Percentiles rank a stretch among this genome's conserved stretches.
Conservation (phyloP, 2,888 invertebrate species). For the Synergus laeviventris region DNA sequence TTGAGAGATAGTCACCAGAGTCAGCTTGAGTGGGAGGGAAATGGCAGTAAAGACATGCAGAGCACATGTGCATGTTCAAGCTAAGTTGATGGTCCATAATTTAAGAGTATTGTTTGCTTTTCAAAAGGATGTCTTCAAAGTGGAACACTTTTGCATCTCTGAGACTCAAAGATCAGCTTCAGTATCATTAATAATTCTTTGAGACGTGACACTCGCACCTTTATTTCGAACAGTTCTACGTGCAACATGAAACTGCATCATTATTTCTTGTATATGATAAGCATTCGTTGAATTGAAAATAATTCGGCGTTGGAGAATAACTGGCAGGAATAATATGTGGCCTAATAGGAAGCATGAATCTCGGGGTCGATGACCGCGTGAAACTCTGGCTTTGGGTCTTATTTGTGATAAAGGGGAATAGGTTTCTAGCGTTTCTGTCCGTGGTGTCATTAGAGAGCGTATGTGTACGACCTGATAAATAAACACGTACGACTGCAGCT, state of each 20-base stretch:
- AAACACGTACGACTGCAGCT: conserved; percentile 38
- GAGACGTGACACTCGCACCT: too few relatives aligned
- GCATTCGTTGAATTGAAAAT: too few relatives aligned
- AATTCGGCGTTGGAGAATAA: too few relatives aligned
- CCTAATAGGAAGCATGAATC: conserved; percentile 15
- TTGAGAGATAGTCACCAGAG: conserved; percentile 40
- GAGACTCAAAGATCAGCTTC: too few relatives aligned
- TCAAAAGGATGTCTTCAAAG: too few relatives aligned
- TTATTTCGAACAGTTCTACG: too few relatives aligned
- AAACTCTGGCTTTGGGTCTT: conserved; percentile 19
- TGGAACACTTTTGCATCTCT: too few relatives aligned
- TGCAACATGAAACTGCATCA: too few relatives aligned
- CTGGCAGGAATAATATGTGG: background rate
- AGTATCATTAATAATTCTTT: too few relatives aligned
- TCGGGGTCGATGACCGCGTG: background rate
- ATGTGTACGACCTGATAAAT: conserved; percentile 39
- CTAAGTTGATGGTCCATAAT: conserved; percentile 36
- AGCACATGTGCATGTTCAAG: conserved; percentile 32
- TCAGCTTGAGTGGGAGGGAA: background rate
- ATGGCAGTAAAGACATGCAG: conserved; percentile 31
- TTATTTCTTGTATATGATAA: too few relatives aligned
- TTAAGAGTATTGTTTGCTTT: background rate
- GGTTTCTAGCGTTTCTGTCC: conserved; percentile 23
- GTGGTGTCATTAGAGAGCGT: conserved; percentile 30
- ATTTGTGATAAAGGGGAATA: conserved; percentile 28